Evolutionary conservation across 2,797 vertebrate species (phyloP).

Genomic region (Muscicapa comitata): DNA sequence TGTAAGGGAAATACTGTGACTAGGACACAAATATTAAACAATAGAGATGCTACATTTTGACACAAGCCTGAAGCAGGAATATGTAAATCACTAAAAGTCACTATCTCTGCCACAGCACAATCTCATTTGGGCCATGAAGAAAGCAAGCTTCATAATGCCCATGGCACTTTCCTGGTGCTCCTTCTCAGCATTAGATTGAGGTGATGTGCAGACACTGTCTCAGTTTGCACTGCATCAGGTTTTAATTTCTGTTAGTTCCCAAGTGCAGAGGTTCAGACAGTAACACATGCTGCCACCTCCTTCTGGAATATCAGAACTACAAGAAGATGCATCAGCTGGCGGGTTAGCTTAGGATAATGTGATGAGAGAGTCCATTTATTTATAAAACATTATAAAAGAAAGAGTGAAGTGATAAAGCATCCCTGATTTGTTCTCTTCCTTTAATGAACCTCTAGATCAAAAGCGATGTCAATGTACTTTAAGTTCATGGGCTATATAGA

Average conservation of each 20-base stretch:
- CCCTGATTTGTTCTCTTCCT: slow-evolving; percentile 42
- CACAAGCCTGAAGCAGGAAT: neutral
- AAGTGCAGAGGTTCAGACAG: neutral
- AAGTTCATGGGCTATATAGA: neutral
- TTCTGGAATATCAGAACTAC: neutral
- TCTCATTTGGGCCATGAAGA: neutral
- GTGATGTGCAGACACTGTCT: neutral
- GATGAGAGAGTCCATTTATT: slow-evolving; percentile 30
- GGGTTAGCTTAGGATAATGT: neutral
- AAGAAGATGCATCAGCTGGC: neutral
- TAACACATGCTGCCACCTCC: neutral
- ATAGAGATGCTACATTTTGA: neutral
- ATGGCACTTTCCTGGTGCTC: neutral
- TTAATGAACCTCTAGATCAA: slow-evolving; percentile 60
- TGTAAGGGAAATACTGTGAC: neutral
- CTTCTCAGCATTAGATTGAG: neutral
- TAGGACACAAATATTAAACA: neutral
- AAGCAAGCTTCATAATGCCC: neutral
- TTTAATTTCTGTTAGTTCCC: neutral
- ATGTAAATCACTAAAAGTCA: neutral
- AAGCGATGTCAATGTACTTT: neutral
- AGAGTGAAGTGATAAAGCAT: slow-evolving; percentile 17
- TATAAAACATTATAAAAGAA: slow-evolving; percentile 54
- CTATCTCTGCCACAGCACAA: neutral
- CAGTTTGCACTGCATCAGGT: neutral